phyloP scores from a whole-genome alignment of 2,797 vertebrate species.

The Melanotaenia pygmaea region DNA sequence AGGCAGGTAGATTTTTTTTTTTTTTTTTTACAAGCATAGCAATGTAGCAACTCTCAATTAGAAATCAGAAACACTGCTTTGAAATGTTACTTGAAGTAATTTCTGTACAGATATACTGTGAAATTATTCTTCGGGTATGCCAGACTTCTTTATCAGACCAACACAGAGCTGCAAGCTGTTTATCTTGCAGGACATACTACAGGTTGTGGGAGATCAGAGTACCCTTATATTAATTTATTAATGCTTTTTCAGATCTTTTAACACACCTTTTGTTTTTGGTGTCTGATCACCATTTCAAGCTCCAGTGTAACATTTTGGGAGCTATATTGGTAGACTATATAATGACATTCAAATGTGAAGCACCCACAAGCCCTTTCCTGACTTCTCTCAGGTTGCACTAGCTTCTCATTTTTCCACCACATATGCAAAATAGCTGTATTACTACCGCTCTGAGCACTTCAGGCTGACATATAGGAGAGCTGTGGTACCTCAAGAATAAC shows the following conservation, averaged over 20 bases:
- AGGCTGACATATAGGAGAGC: neutral
- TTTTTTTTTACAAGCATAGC: neutral
- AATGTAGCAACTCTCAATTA: neutral
- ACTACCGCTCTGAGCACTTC: neutral
- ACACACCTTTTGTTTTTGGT: neutral
- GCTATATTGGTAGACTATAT: neutral
- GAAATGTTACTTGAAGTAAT: conserved; percentile 26
- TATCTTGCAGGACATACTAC: conserved; percentile 47
- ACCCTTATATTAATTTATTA: neutral
- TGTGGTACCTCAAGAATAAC: conserved; percentile 92
- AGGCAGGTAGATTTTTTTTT: neutral
- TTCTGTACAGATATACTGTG: conserved; percentile 40
- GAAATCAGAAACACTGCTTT: conserved; percentile 8
- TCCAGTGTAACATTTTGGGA: neutral
- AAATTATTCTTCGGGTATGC: conserved; percentile 44
- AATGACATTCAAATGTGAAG: neutral
- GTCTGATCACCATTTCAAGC: neutral
- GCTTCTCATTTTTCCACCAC: neutral
- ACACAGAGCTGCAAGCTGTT: conserved; percentile 66
- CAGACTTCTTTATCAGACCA: conserved; percentile 68
- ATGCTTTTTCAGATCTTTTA: neutral
- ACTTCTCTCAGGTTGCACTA: neutral
- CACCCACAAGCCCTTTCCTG: neutral
- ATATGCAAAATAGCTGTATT: conserved; percentile 6
- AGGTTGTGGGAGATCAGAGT: conserved; percentile 24